Evolutionary conservation across 2,888 invertebrate genomes (phyloP).

Genomic region (Selenia dentaria): DNA sequence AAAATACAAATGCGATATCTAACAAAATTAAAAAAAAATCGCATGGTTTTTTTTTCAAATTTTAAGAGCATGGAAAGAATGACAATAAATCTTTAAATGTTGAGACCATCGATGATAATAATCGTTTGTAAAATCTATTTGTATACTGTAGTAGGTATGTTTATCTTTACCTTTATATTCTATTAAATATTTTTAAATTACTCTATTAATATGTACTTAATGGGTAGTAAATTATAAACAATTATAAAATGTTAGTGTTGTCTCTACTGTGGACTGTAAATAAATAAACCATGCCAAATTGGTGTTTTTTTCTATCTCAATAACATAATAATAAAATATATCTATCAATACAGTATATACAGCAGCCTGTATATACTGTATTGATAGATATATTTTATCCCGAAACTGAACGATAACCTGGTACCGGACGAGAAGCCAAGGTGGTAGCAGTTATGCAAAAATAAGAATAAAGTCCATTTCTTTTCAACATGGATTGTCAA

Average conservation of each 20-base stretch:
- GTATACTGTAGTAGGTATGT: conserved; percentile 50
- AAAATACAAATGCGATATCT: too few relatives aligned
- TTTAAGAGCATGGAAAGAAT: conserved; percentile 7
- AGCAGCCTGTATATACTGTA: too few relatives aligned
- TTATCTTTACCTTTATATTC: conserved; percentile 29
- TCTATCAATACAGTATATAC: too few relatives aligned
- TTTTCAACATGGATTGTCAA: too few relatives aligned
- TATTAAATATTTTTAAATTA: conserved; percentile 10
- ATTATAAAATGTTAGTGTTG: conserved; percentile 57
- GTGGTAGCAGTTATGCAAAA: too few relatives aligned
- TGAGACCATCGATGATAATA: conserved; percentile 67
- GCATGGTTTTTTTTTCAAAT: conserved; percentile 38
- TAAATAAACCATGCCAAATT: conserved; percentile 57
- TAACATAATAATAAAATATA: too few relatives aligned
- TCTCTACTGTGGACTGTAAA: conserved; percentile 72
- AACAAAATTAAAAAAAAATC: too few relatives aligned
- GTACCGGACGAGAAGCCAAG: too few relatives aligned
- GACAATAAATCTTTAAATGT: conserved; percentile 64
- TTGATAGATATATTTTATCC: too few relatives aligned
- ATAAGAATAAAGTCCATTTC: too few relatives aligned
- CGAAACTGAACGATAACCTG: too few relatives aligned
- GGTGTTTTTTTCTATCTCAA: conserved; percentile 45
- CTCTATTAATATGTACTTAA: conserved; percentile 18
- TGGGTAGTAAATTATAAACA: conserved; percentile 21
- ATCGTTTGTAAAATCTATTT: conserved; percentile 53